Evolutionary conservation across 1,140 invertebrate species (phyloP).

Genomic region (Drosophila miranda): DNA sequence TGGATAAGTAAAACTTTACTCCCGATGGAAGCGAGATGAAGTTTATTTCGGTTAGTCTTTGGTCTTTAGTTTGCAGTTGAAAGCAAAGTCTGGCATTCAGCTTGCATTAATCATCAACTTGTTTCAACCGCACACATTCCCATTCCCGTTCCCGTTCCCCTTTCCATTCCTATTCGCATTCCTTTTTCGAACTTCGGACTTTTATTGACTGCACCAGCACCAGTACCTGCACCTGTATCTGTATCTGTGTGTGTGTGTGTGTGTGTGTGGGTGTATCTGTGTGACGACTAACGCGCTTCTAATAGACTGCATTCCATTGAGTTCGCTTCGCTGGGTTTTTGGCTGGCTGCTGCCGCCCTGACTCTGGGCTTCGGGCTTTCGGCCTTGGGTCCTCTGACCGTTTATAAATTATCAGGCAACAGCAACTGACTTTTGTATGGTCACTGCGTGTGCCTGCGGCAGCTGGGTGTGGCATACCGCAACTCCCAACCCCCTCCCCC

Average conservation of each 20-base stretch:
- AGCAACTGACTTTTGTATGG: conserved; percentile 72
- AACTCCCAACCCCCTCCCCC: conserved; percentile 1
- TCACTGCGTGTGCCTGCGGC: conserved; percentile 50
- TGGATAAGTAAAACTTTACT: conserved; percentile 18
- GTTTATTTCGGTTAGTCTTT: conserved; percentile 56
- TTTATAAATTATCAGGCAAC: conserved; percentile 74
- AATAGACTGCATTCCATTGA: conserved; percentile 69
- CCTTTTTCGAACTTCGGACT: conserved; percentile 47
- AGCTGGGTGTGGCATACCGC: conserved; percentile 23
- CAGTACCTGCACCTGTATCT: neutral
- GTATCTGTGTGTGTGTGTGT: conserved; percentile 1
- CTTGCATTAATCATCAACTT: conserved; percentile 75
- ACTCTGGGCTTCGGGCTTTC: neutral
- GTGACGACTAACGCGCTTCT: conserved; percentile 69
- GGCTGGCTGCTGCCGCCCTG: neutral
- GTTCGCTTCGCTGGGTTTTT: conserved; percentile 44
- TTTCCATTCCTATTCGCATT: conserved; percentile 1
- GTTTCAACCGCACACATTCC: conserved; percentile 52
- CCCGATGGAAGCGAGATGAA: conserved; percentile 18
- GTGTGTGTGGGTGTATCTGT: neutral
- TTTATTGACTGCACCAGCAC: conserved; percentile 61
- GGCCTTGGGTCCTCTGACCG: conserved; percentile 26
- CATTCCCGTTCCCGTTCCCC: neutral
- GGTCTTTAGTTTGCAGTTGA: conserved; percentile 17
- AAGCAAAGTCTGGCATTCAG: conserved; percentile 63